Evolutionary conservation across 2,113 vertebrate species (phyloP).

Genomic region (Eulemur macaco): DNA sequence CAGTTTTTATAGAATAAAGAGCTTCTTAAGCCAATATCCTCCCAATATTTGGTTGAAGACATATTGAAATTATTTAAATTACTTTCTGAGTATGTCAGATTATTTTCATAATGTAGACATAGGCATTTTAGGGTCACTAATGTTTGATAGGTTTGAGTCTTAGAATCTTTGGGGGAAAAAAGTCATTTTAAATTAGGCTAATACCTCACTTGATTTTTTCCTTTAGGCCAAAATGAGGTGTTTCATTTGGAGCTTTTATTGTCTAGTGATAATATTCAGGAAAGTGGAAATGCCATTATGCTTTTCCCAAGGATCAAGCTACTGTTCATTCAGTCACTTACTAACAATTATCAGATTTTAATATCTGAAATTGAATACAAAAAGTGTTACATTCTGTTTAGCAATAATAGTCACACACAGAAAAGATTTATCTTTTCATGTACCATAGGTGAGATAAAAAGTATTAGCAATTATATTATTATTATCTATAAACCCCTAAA

Average conservation of each 20-base stretch:
- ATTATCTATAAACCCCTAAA: background rate
- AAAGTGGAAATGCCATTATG: background rate
- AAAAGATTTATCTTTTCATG: constrained; percentile 25
- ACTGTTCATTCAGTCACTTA: background rate
- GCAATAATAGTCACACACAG: background rate
- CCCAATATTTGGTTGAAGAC: constrained; percentile 20
- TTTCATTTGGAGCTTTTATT: constrained; percentile 31
- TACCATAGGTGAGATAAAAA: background rate
- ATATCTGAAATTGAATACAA: constrained; percentile 27
- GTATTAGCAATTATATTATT: background rate
- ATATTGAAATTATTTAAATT: background rate
- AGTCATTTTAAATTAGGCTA: constrained; percentile 33
- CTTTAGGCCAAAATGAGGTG: background rate
- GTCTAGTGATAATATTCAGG: constrained; percentile 6
- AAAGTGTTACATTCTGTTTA: background rate
- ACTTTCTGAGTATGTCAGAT: background rate
- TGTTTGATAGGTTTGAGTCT: background rate
- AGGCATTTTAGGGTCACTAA: background rate
- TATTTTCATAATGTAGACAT: background rate
- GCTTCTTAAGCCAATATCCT: background rate
- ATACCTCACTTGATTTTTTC: background rate
- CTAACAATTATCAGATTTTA: constrained; percentile 13
- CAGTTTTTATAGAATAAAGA: background rate
- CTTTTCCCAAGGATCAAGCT: background rate
- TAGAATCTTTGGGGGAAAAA: background rate